phyloP scores from a whole-genome alignment of 2,888 invertebrate genomes.

The Pyralis farinalis region DNA sequence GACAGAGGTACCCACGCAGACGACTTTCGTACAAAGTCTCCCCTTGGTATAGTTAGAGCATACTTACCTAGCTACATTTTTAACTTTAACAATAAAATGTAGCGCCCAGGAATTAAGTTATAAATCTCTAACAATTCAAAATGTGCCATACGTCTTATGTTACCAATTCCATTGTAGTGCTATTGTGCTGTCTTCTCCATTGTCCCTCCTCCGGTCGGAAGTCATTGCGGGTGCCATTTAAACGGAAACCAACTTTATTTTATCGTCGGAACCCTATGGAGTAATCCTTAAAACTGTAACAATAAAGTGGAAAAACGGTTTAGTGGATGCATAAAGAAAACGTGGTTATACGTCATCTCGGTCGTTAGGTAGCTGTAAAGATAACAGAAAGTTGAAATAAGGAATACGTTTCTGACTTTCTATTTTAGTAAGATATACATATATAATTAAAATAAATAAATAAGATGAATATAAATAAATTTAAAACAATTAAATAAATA shows the following conservation, averaged over 20 bases:
- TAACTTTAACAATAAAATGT: background rate
- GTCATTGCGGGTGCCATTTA: slow-evolving; percentile 8
- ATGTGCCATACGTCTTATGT: background rate
- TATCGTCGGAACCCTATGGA: background rate
- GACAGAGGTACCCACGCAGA: no score
- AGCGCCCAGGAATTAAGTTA: no score
- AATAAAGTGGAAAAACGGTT: background rate
- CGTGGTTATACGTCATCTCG: background rate
- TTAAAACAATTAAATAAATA: no score
- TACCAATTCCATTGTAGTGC: background rate
- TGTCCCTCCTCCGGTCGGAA: slow-evolving; percentile 9
- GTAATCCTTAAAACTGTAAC: background rate
- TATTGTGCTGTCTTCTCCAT: slow-evolving; percentile 9
- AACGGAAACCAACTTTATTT: background rate
- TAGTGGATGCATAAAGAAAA: background rate
- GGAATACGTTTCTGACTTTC: no score
- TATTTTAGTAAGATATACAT: no score
- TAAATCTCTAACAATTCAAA: no score
- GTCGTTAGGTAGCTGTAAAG: background rate
- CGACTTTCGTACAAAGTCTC: no score
- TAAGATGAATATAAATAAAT: no score
- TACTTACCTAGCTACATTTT: background rate
- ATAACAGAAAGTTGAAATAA: background rate
- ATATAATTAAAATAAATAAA: no score
- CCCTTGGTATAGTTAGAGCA: no score